Percentiles rank a stretch among this genome's conserved stretches.
Conservation (phyloP, 2,113 vertebrate genomes). For the Rhodinocichla rosea region DNA sequence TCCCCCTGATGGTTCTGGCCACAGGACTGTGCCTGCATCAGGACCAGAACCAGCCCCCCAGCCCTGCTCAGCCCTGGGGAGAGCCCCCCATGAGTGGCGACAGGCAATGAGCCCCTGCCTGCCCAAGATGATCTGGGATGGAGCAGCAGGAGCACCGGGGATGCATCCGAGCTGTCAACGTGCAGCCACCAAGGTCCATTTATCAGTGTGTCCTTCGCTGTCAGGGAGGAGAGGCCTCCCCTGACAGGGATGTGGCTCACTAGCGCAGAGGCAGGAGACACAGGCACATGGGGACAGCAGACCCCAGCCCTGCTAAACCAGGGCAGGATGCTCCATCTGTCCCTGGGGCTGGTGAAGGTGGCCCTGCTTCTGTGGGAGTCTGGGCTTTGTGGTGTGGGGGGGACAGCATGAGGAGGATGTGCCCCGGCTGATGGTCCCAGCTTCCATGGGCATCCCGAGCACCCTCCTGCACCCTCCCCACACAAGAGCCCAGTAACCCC, state of each 20-base stretch:
- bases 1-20: background rate
- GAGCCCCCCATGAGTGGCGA: accelerated
- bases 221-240: slow-evolving; percentile 41
- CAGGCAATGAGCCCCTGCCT: background rate
- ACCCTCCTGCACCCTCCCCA: background rate
- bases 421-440: background rate
- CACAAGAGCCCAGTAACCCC: background rate
- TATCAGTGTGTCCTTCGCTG: slow-evolving; percentile 46
- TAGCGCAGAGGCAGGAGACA: background rate
- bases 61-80: background rate
- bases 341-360: background rate
- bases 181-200: background rate
- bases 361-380: background rate
- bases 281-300: accelerated
- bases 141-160: background rate
- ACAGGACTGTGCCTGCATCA: background rate
- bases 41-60: background rate
- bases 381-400: accelerated
- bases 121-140: background rate
- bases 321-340: accelerated
- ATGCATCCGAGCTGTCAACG: background rate
- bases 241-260: slow-evolving; percentile 7
- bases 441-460: background rate
- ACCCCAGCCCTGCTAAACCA: accelerated
- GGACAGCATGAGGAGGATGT: background rate